These are phyloP conservation scores for Siphamia tubifer DNA, from an alignment of 2,113 vertebrate genomes.

Conservation along the genomic window DNA sequence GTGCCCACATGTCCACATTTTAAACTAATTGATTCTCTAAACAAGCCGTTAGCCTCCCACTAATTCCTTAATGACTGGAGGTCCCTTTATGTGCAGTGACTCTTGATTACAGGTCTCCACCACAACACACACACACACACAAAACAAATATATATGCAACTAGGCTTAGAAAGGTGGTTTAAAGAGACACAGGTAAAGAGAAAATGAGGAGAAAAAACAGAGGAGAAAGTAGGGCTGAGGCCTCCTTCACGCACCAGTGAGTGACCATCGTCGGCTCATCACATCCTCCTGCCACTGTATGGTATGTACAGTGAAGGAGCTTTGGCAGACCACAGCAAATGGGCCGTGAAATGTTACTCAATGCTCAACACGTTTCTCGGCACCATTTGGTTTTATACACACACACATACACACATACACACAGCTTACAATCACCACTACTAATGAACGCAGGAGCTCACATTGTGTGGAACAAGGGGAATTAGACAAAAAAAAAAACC, in stretches of 20 bases:
- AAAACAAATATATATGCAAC: not conserved
- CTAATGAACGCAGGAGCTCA: conserved; percentile 17
- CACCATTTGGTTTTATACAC: conserved; percentile 19
- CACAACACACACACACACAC: conserved; percentile 15
- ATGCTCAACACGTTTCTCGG: conserved; percentile 52
- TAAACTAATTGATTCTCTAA: conserved; percentile 69
- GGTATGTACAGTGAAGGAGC: conserved; percentile 54
- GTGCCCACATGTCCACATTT: conserved; percentile 59
- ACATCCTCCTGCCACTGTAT: conserved; percentile 26
- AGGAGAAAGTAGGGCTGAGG: conserved; percentile 20
- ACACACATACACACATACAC: not conserved
- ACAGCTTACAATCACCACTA: conserved; percentile 21
- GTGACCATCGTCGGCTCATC: conserved; percentile 35
- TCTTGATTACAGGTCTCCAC: conserved; percentile 68
- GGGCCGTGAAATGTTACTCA: conserved; percentile 72
- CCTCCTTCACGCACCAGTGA: conserved; percentile 54
- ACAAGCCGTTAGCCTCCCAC: conserved; percentile 67
- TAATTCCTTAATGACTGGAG: conserved; percentile 69
- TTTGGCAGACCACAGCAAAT: conserved; percentile 64
- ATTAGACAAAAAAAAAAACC: conserved; percentile 5
- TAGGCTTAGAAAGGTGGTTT: not conserved
- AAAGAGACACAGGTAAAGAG: not conserved
- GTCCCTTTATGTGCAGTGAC: conserved; percentile 61
- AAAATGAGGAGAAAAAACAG: conserved; percentile 11
- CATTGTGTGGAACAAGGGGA: conserved; percentile 4